Conservation (phyloP, 2,888 invertebrate species). For the Spatulosminthurus flaviceps region DNA sequence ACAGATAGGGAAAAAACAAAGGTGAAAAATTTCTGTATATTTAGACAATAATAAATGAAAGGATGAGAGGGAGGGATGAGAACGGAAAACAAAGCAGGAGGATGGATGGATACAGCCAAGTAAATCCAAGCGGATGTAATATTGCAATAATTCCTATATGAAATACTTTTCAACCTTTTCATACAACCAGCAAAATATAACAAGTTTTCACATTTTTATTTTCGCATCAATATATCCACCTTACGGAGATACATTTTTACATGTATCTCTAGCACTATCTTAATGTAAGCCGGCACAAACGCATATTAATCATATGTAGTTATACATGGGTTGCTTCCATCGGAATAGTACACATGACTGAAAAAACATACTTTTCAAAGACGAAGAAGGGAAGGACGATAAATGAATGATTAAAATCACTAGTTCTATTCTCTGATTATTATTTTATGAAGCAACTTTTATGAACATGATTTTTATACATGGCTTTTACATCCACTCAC, state of each 20-base stretch:
- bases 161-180: no score
- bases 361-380: no score
- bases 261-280: no score
- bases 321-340: no score
- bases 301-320: no score
- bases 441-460: conserved; percentile 1
- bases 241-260: no score
- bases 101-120: no score
- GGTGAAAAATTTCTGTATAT: background rate
- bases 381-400: no score
- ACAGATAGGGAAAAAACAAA: background rate
- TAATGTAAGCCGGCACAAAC: no score
- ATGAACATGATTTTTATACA: background rate
- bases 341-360: no score
- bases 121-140: background rate
- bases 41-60: background rate
- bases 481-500: no score
- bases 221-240: background rate
- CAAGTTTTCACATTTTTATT: conserved; percentile 5
- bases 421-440: background rate
- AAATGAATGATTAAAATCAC: conserved; percentile 5
- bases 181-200: no score
- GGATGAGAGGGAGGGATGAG: background rate
- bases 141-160: background rate
- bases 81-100: background rate